Evolutionary conservation across 1,140 invertebrate genomes (phyloP), one percentile per base, ranked within the genome.

Genomic region (Schmidtea mediterranea): DNA sequence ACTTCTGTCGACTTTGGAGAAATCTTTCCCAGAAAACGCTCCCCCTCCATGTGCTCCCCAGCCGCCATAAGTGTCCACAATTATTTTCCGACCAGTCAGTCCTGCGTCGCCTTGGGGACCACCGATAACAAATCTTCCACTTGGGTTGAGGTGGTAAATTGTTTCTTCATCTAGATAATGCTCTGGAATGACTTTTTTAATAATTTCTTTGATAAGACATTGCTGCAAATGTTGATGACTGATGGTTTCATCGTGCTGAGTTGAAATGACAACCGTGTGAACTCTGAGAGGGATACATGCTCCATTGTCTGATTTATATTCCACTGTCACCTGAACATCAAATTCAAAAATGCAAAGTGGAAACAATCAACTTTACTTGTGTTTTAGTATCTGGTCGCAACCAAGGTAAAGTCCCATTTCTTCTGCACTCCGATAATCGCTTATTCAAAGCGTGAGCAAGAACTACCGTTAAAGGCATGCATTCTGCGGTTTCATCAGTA

Each of bases 11-110:
- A 54, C 86, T 66, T 94, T 94, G 36, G 83, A 87, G 63, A 82
- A 84, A 68, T 94, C 87, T 72, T 94, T 94, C 53, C 87, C 87
- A 41, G 73, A 75, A 69, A 94, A 92, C 15, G 87, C 86, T 52
- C 87, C 87, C 56, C 87, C 87, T 49, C 87, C 87, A 63, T 94
- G 86, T 40, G 84, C 84, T 46, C 86, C 86, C 84, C 84, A 92
- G 1, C 87, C 87, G 47, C 87, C 87, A 59, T 94, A 94, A 15
- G 87, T 92, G 62, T 94, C 87, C 18, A 94, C 86, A 57, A 94
- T 94, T 53, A 94, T 94, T 69, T 94, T 94, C 37, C 87, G 74
- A 8, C 87, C 87, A 37, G 86, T 94, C 47, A 94, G 71, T 55
- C 86, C 86, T 49, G 86, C 83, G 71, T 94, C 86, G 58, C 82